Base-by-base conservation (phyloP, 2,113 vertebrate species). In the Mesocricetus auratus region DNA sequence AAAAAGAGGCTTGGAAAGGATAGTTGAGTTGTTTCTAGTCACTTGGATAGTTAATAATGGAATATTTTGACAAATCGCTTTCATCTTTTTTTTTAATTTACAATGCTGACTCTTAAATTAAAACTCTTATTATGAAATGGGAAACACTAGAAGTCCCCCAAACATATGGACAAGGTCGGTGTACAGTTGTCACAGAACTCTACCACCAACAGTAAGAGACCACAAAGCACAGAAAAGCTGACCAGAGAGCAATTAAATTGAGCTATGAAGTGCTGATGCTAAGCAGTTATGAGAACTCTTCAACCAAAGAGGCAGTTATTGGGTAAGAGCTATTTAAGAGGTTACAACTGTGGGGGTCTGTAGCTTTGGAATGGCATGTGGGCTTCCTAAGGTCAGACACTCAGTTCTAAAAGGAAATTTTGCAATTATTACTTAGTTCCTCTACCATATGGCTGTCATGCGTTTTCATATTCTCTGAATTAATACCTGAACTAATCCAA, bases 391-490 rank as follows among this genome's bases (percentile, higher is more conserved):
- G 95, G 85, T 89, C 95, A 95, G 62, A 64, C 22, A 7, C 66
- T 64, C 56, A 77, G 56, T 64, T 86, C 7, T 92, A 33, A 73
- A 77, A 95, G 75, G 53, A 90, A 86, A 92, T 89, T 91, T 93
- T 73, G 53, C 73, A 90, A 5, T 94, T 62, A 73, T 47, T 78
- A 73, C 53, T 74, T 81, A 47, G 69, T 75, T 64, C 42, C 74
- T 90, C 71, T 42, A 2, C 66, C 94, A 89, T 92, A 75, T 92
- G 90, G 31, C 58, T 91, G 8, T 90, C 92, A 86, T 36, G 10
- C 88, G 88, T 83, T 95, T 97, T 94, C 94, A 58, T 71, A 94
- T 64, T 69, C 47, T 69, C 74, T 36, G 66, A 86, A 47, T 53
- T 24, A n/a, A 88, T 66, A 92, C 86, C 64, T 95, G 68, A 93